Evolutionary conservation across 2,113 vertebrate genomes (phyloP).

Genomic region (Macroglossus sobrinus): DNA sequence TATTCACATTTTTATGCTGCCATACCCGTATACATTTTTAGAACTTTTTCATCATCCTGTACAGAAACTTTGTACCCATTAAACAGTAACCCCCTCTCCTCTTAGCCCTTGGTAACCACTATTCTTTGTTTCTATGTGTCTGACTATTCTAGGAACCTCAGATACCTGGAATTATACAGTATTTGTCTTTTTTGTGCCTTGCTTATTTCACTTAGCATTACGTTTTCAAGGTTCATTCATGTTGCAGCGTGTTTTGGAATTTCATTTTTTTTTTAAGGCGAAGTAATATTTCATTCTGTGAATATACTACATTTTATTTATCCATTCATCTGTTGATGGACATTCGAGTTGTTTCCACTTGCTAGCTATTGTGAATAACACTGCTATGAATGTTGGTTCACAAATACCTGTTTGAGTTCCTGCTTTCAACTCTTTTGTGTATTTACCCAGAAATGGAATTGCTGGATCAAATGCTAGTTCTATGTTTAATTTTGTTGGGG

Average conservation of each 20-base stretch:
- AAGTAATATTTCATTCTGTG: not conserved
- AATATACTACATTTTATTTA: not conserved
- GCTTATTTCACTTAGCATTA: not conserved
- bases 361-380: not conserved
- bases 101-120: not conserved
- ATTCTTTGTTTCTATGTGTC: not conserved
- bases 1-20: not conserved
- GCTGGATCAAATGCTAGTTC: not conserved
- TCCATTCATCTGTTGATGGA: not conserved
- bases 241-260: not conserved
- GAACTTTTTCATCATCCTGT: not conserved
- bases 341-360: not conserved
- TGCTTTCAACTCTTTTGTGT: not conserved
- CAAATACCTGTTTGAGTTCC: not conserved
- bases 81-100: not conserved
- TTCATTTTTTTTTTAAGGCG: not conserved
- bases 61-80: not conserved
- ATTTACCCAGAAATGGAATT: not conserved
- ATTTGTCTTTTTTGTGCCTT: not conserved
- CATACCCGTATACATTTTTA: not conserved
- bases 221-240: not conserved
- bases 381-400: not conserved
- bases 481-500: not conserved
- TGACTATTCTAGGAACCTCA: not conserved
- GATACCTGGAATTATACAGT: not conserved